A percentile compares a stretch with the other conserved stretches of the same genome.
phyloP scores from a whole-genome alignment of 2,888 invertebrate genomes.

The Abrostola triplasia region DNA sequence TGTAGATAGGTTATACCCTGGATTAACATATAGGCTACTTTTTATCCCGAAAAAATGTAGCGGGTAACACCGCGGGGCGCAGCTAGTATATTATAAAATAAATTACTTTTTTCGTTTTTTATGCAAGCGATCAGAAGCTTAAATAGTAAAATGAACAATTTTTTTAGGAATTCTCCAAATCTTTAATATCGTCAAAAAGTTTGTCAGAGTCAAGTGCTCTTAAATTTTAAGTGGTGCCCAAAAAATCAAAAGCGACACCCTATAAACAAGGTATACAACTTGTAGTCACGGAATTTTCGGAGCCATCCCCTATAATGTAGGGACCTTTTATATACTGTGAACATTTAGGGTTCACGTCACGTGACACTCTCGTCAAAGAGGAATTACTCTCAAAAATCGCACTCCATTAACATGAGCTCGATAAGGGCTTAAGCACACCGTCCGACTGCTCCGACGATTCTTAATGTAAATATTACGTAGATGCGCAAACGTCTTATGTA shows the following conservation, averaged over 20 bases:
- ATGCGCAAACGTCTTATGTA: slow-evolving; percentile 8
- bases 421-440: slow-evolving; percentile 35
- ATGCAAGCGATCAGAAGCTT: too few species aligned
- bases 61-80: too few species aligned
- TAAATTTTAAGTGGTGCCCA: background rate
- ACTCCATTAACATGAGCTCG: slow-evolving; percentile 49
- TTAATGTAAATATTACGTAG: slow-evolving; percentile 43
- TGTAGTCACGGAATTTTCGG: slow-evolving; percentile 4
- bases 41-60: too few species aligned
- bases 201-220: background rate
- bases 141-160: too few species aligned
- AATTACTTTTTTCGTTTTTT: too few species aligned
- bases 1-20: too few species aligned
- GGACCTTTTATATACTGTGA: slow-evolving; percentile 5
- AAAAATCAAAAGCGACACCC: background rate
- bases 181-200: background rate
- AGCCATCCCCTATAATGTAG: slow-evolving; percentile 6
- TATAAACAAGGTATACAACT: background rate
- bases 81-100: too few species aligned
- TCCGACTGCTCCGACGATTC: slow-evolving; percentile 23
- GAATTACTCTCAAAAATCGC: slow-evolving; percentile 61
- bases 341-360: slow-evolving; percentile 59
- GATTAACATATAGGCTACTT: too few species aligned
- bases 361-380: slow-evolving; percentile 57
- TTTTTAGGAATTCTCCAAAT: background rate